Evolutionary conservation across 2,888 invertebrate species (phyloP).

Genomic region (Lepas anatifera): DNA sequence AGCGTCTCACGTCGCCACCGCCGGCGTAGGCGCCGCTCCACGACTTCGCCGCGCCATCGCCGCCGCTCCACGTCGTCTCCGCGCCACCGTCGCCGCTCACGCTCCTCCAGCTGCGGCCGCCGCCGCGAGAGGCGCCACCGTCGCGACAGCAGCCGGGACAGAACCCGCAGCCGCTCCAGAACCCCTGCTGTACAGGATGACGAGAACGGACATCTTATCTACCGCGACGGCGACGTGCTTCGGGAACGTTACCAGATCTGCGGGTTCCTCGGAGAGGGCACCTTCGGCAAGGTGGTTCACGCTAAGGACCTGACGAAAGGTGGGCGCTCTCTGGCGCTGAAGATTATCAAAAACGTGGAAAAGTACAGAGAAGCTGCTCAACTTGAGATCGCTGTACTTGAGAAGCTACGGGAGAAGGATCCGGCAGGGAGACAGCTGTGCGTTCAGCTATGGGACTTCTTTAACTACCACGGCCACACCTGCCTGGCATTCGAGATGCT

Average conservation of each 20-base stretch:
- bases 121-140: slow-evolving; percentile 8
- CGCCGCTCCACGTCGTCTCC: neutral
- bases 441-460: slow-evolving; percentile 94
- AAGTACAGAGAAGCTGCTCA: slow-evolving; percentile 59
- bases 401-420: slow-evolving; percentile 89
- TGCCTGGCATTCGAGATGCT: slow-evolving; percentile 97
- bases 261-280: slow-evolving; percentile 45
- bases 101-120: neutral
- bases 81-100: slow-evolving; percentile 13
- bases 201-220: slow-evolving; percentile 99
- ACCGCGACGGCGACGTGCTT: slow-evolving; percentile 96
- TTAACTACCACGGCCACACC: slow-evolving; percentile 96
- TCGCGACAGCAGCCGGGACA: slow-evolving; percentile 2
- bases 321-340: slow-evolving; percentile 24
- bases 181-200: slow-evolving; percentile 96
- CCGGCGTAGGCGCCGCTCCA: neutral
- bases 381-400: slow-evolving; percentile 95
- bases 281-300: slow-evolving; percentile 46
- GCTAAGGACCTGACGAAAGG: slow-evolving; percentile 37
- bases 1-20: neutral
- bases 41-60: neutral
- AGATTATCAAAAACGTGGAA: slow-evolving; percentile 26
- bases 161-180: slow-evolving; percentile 46
- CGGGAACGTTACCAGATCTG: slow-evolving; percentile 69
- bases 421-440: slow-evolving; percentile 91